Percentiles rank a stretch among this genome's conserved stretches.
Evolutionary conservation across 2,113 vertebrate genomes (phyloP).

Genomic region (Setophaga petechia): DNA sequence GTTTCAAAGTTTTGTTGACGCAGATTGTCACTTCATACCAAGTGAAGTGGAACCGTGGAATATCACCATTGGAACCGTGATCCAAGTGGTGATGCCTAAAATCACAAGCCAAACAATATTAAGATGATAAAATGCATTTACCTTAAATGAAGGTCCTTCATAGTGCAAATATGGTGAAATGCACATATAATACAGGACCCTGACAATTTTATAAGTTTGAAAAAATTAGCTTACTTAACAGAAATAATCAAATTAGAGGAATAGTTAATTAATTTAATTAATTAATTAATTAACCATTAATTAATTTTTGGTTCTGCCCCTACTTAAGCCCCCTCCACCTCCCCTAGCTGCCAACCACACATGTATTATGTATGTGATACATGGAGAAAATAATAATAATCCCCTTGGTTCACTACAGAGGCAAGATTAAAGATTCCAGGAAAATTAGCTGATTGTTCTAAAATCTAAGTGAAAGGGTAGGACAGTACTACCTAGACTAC

Average conservation of each 20-base stretch:
- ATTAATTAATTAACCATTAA: too few relatives aligned
- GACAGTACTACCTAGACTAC: not conserved
- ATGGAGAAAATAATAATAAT: not conserved
- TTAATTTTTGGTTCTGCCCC: not conserved
- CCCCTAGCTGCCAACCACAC: not conserved
- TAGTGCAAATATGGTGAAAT: not conserved
- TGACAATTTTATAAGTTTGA: not conserved
- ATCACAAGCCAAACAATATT: not conserved
- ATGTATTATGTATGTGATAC: not conserved
- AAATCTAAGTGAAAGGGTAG: not conserved
- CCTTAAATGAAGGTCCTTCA: not conserved
- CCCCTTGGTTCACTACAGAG: not conserved
- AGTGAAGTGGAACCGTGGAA: not conserved
- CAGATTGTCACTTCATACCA: not conserved
- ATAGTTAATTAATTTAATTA: not conserved
- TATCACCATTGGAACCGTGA: not conserved
- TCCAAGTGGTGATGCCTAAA: not conserved
- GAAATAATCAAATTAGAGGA: not conserved
- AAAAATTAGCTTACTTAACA: not conserved
- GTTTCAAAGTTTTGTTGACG: not conserved
- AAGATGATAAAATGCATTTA: accelerated
- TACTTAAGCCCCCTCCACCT: not conserved
- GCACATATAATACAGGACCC: accelerated
- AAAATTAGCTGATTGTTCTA: not conserved
- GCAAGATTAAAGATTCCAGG: not conserved